These are phyloP conservation scores for Thysanoteuthis rhombus DNA, from an alignment of 2,888 invertebrate genomes.

Conservation along the genomic window DNA sequence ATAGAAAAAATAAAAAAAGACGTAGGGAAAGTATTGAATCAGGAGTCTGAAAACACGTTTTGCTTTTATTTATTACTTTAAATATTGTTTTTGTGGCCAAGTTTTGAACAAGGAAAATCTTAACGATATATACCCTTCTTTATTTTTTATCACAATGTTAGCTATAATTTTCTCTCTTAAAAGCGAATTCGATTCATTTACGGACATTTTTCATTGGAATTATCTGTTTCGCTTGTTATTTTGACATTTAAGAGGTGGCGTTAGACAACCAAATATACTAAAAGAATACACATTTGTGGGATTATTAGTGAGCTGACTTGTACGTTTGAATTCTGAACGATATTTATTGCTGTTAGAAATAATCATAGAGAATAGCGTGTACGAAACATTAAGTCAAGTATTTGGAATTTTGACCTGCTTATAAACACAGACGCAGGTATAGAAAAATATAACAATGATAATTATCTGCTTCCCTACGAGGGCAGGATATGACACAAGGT, in stretches of 20 bases:
- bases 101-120: no score
- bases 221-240: not conserved
- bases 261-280: not conserved
- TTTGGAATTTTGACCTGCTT: no score
- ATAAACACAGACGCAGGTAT: no score
- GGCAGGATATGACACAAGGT: no score
- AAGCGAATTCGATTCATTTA: not conserved
- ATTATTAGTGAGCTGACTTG: not conserved
- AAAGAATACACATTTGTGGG: not conserved
- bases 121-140: no score
- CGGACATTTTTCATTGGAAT: not conserved
- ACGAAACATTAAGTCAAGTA: no score
- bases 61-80: not conserved
- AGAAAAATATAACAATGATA: no score
- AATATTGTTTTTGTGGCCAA: no score
- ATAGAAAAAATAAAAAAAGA: not conserved
- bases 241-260: not conserved
- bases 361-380: no score
- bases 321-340: not conserved
- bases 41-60: not conserved
- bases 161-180: not conserved
- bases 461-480: no score
- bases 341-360: not conserved
- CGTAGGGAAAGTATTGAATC: not conserved
- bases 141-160: no score